Evolutionary conservation across 2,888 invertebrate species (phyloP), one percentile per base, ranked within the genome.

Genomic region (Emmelina monodactyla): DNA sequence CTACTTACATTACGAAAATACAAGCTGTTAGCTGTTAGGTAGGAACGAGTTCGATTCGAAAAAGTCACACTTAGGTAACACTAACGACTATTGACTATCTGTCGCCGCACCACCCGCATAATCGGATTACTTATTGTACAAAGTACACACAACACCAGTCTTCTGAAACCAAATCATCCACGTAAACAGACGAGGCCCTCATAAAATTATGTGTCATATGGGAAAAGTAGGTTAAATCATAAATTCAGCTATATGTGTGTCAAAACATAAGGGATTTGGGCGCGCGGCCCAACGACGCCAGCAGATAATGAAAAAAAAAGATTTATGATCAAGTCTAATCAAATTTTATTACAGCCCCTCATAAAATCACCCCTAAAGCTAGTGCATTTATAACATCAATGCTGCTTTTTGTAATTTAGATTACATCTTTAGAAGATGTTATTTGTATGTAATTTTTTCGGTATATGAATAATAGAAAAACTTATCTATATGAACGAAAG

Each of bases 281-380:
- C 50, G 58, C 59, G 55, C 55, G 58, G 62, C 55, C 53, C 44
- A 44, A 49, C 58, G 60, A 60, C 62, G 65, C 57, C 57, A 53
- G 45, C 57, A 68, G 68, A 71, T 75, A 75, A 76, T 75, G 73
- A 75, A 72, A 79, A 76, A 65, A 70, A 67, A 66, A 78, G 79
- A 79, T 79, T 78, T 75, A 79, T 73, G 79, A 69, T 68, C 62
- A 62, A 65, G 53, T 69, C 63, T 73, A 79, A 79, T 79, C 72
- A 71, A 76, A 73, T 73, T 76, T 75, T 78, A 78, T 70, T 66
- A 63, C 65, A 51, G 46, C 57, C 61, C 62, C 49, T 25, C 9
- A 25, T 25, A 25, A 25, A 25, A 25, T n/a, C 25, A 25, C 25
- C 25, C 25, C 25, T 29, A 9, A 13, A 29, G 13, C 10, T 7